Conservation (phyloP, 2,113 vertebrate species). For the Dicentrarchus labrax region DNA sequence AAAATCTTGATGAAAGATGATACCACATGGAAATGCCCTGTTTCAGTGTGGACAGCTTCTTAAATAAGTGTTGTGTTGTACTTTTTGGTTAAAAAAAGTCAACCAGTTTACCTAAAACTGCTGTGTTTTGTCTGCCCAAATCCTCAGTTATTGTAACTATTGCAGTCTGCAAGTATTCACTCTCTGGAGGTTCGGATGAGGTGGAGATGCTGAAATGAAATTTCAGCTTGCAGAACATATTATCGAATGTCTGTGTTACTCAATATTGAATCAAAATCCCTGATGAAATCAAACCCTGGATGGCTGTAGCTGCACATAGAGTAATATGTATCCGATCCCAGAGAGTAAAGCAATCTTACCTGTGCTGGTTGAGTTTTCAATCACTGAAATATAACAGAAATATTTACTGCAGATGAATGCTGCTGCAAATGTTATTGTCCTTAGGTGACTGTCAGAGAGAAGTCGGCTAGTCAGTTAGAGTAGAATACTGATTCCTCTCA, state of each 20-base stretch:
- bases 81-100: too few relatives aligned
- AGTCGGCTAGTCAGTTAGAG: background rate
- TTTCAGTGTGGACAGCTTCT: background rate
- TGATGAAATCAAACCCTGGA: slow-evolving; percentile 62
- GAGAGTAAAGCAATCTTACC: slow-evolving; percentile 17
- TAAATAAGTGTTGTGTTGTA: background rate
- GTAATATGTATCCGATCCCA: slow-evolving; percentile 9
- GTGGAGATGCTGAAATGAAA: slow-evolving; percentile 45
- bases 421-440: slow-evolving; percentile 2
- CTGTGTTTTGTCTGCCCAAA: background rate
- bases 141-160: slow-evolving; percentile 1
- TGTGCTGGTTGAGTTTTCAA: slow-evolving; percentile 28
- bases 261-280: slow-evolving; percentile 62
- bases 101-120: background rate
- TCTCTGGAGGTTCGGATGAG: slow-evolving; percentile 35
- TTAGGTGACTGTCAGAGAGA: background rate
- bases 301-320: slow-evolving; percentile 35
- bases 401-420: slow-evolving; percentile 6
- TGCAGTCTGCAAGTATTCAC: background rate
- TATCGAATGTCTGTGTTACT: slow-evolving; percentile 53
- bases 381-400: slow-evolving; percentile 31
- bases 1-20: too few relatives aligned
- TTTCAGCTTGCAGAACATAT: slow-evolving; percentile 50
- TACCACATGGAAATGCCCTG: background rate
- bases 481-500: background rate